Conservation (phyloP, 2,888 invertebrate species). For the Diaprepes abbreviatus region DNA sequence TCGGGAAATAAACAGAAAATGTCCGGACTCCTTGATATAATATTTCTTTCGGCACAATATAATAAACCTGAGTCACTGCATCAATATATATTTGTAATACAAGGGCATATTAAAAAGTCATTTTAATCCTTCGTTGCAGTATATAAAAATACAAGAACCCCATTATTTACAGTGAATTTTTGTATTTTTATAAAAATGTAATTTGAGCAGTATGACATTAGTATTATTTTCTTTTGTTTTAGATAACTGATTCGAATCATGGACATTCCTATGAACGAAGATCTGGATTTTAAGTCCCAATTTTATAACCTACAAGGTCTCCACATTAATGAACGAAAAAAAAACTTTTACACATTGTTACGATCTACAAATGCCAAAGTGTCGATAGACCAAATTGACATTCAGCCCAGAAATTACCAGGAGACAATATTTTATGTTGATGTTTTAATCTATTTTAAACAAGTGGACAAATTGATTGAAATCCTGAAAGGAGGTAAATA, state of each 20-base stretch:
- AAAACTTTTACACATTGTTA: slow-evolving; percentile 52
- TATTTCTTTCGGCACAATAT: too few species aligned
- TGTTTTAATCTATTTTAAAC: slow-evolving; percentile 53
- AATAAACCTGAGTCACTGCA: too few species aligned
- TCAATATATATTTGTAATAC: too few species aligned
- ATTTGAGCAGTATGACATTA: too few species aligned
- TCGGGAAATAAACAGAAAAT: too few species aligned
- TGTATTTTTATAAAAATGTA: too few species aligned
- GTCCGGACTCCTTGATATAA: too few species aligned
- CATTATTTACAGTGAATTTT: too few species aligned
- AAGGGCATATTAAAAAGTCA: too few species aligned
- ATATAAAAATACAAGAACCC: too few species aligned
- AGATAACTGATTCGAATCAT: background rate
- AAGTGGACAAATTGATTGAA: slow-evolving; percentile 48
- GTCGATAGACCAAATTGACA: slow-evolving; percentile 30
- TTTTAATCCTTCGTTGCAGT: too few species aligned
- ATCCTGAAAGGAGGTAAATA: slow-evolving; percentile 52
- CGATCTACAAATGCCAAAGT: slow-evolving; percentile 24
- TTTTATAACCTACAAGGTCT: slow-evolving; percentile 53
- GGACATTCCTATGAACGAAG: background rate
- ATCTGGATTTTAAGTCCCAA: slow-evolving; percentile 43
- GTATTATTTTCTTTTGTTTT: background rate
- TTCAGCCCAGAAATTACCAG: slow-evolving; percentile 53
- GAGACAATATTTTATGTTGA: slow-evolving; percentile 55
- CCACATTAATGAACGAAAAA: slow-evolving; percentile 49